Conservation (phyloP, 1,140 invertebrate genomes). For the Aphaenogaster floridana region DNA sequence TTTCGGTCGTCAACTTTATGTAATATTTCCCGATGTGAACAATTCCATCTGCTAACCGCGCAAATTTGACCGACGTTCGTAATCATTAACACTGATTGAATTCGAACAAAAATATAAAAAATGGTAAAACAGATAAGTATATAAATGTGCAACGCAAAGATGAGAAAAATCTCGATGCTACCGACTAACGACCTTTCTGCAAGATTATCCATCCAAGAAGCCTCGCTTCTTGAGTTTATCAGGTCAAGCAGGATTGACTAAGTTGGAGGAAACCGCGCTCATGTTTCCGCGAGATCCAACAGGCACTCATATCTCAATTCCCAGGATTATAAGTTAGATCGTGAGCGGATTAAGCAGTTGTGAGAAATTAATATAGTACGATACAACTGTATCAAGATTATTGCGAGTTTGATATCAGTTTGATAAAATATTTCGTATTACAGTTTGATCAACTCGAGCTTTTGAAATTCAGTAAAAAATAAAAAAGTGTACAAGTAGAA, state of each 20-base stretch:
- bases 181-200: slow-evolving; percentile 16
- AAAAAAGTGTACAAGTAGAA: neutral
- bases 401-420: neutral
- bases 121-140: slow-evolving; percentile 2
- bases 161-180: neutral
- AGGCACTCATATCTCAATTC: slow-evolving; percentile 13
- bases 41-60: neutral
- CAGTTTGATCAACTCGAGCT: neutral
- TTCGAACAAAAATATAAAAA: neutral
- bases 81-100: neutral
- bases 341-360: neutral
- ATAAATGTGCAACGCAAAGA: neutral
- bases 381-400: neutral
- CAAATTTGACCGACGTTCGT: neutral
- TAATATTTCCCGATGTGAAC: neutral
- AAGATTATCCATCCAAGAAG: neutral
- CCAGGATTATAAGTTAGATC: slow-evolving; percentile 32
- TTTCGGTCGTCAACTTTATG: slow-evolving; percentile 12
- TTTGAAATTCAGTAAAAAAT: neutral
- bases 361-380: neutral
- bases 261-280: slow-evolving; percentile 10
- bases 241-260: slow-evolving; percentile 22
- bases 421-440: neutral
- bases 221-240: slow-evolving; percentile 35
- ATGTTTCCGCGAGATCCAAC: slow-evolving; percentile 23